Evolutionary conservation across 92 coral and sea anemone species (phyloP).

Genomic region (Palythoa caribaeorum): DNA sequence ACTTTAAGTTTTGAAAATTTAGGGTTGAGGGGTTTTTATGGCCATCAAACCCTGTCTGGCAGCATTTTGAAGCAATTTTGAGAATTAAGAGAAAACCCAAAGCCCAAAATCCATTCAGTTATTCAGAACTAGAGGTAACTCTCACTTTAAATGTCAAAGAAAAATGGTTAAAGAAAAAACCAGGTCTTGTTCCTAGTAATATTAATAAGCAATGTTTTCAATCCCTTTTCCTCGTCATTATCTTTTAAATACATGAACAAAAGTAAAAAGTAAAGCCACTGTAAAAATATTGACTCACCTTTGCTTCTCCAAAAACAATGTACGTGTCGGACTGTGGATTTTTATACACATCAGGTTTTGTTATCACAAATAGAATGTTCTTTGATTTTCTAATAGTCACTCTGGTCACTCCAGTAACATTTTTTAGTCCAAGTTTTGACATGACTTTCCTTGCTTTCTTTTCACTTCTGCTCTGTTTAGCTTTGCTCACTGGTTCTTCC

Average conservation of each 20-base stretch:
- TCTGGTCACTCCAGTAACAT: slow-evolving; percentile 83
- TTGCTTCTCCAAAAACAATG: slow-evolving; percentile 98
- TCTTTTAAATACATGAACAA: not conserved
- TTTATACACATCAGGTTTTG: slow-evolving; percentile 94
- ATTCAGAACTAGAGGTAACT: not conserved
- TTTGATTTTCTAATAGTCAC: slow-evolving; percentile 96
- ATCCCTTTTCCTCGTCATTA: too few relatives aligned
- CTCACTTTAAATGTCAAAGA: not conserved
- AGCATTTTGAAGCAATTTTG: too few relatives aligned
- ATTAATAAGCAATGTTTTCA: too few relatives aligned
- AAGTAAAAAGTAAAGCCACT: not conserved
- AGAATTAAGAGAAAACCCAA: too few relatives aligned
- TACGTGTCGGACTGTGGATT: slow-evolving; percentile 92
- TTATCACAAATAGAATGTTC: slow-evolving; percentile 93
- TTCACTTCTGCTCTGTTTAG: slow-evolving; percentile 96
- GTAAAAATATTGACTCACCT: slow-evolving; percentile 66
- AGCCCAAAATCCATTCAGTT: too few relatives aligned
- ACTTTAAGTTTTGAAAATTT: too few relatives aligned
- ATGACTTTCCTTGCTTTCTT: slow-evolving; percentile 95
- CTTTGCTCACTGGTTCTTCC: slow-evolving; percentile 94
- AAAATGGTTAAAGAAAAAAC: too few relatives aligned
- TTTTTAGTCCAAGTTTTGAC: slow-evolving; percentile 90
- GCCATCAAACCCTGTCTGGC: too few relatives aligned
- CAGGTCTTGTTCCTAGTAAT: too few relatives aligned
- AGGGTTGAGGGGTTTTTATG: too few relatives aligned